Evolutionary conservation across 2,888 invertebrate genomes (phyloP).

Genomic region (Tuta absoluta): DNA sequence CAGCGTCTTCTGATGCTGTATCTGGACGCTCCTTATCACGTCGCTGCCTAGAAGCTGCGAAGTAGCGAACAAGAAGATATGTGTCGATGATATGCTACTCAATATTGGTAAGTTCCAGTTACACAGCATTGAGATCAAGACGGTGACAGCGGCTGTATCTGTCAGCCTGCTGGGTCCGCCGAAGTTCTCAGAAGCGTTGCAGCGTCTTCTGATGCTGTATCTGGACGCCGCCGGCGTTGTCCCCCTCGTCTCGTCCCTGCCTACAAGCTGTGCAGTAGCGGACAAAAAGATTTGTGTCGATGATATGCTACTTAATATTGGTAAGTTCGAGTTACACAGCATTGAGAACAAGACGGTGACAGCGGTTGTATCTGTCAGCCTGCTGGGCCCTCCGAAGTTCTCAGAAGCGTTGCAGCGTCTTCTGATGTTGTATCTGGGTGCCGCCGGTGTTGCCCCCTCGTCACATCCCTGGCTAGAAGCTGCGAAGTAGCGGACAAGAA

Average conservation of each 20-base stretch:
- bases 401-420: neutral
- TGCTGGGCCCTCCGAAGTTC: neutral
- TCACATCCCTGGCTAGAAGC: neutral
- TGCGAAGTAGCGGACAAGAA: neutral
- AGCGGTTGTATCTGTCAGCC: no score
- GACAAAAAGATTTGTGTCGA: conserved; percentile 36
- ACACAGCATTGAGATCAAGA: no score
- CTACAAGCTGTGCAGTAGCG: neutral
- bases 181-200: neutral
- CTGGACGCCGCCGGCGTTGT: neutral
- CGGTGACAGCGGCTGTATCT: no score
- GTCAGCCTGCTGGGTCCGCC: neutral
- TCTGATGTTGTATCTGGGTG: neutral
- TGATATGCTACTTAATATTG: conserved; percentile 35
- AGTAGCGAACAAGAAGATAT: conserved; percentile 26
- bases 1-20: conserved; percentile 23
- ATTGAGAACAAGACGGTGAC: no score
- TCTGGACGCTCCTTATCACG: neutral
- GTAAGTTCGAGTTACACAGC: no score
- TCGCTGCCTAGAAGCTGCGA: neutral
- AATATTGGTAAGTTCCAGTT: neutral
- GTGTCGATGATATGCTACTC: conserved; percentile 40
- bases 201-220: neutral
- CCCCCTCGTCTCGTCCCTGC: neutral
- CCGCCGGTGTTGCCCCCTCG: neutral